phyloP scores from a whole-genome alignment of 2,113 vertebrate species.

The Ptychochromis oligacanthus region DNA sequence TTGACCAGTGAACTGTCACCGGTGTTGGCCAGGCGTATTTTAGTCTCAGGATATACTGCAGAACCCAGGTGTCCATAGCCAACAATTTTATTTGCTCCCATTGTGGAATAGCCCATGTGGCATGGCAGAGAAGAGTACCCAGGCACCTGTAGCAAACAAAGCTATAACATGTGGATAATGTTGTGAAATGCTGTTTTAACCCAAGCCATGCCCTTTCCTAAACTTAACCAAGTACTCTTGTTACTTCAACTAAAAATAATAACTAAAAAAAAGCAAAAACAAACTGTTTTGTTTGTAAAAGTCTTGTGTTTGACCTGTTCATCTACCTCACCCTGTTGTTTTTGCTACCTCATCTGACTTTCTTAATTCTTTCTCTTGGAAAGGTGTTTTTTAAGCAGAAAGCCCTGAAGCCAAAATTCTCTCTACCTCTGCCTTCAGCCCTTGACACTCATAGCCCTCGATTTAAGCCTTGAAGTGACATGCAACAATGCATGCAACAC shows the following conservation, averaged over 20 bases:
- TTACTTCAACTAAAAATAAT: neutral
- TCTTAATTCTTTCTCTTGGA: neutral
- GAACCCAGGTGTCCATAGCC: neutral
- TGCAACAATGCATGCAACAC: neutral
- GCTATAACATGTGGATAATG: neutral
- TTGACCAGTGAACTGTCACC: neutral
- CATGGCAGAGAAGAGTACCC: too few species aligned
- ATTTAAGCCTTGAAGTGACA: accelerated
- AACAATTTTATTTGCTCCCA: neutral
- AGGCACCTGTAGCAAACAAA: neutral
- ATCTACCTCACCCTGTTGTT: neutral
- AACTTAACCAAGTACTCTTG: neutral
- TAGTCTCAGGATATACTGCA: neutral
- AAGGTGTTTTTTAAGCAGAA: neutral
- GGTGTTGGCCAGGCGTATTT: neutral
- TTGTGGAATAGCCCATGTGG: neutral
- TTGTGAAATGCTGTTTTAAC: neutral
- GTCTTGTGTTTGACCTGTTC: neutral
- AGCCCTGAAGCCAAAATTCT: neutral
- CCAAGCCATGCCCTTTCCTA: neutral
- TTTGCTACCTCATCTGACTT: too few species aligned
- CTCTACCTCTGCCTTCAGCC: neutral
- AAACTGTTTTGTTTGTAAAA: neutral
- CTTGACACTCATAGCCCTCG: neutral
- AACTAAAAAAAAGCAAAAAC: neutral